These are phyloP conservation scores for Oceanodroma leucorhoa DNA, from an alignment of 2,797 vertebrate species.

Conservation along the genomic window DNA sequence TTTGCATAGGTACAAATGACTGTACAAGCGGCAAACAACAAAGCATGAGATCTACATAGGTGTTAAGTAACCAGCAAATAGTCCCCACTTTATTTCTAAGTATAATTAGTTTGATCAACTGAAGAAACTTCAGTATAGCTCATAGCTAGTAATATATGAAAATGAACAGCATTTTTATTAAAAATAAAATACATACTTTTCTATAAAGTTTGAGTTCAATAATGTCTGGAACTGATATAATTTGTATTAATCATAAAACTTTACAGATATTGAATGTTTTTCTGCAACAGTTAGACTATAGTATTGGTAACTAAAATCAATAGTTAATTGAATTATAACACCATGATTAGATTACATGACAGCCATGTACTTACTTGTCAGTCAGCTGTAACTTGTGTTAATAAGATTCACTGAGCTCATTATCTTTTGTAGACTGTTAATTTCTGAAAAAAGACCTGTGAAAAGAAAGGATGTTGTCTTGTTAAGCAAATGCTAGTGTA, in stretches of 20 bases:
- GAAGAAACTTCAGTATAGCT: background rate
- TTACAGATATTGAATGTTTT: background rate
- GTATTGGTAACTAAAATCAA: slow-evolving; percentile 31
- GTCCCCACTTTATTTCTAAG: background rate
- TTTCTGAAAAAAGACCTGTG: slow-evolving; percentile 31
- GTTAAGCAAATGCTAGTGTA: background rate
- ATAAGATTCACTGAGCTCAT: slow-evolving; percentile 56
- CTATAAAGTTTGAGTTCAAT: background rate
- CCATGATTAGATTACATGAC: slow-evolving; percentile 23
- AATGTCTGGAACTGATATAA: background rate
- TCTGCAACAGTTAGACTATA: background rate
- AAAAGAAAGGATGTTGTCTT: slow-evolving; percentile 32
- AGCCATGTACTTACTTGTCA: slow-evolving; percentile 43
- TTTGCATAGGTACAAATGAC: background rate
- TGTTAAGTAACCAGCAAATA: slow-evolving; percentile 28
- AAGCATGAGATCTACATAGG: background rate
- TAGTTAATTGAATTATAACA: slow-evolving; percentile 50
- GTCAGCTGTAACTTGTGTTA: slow-evolving; percentile 48
- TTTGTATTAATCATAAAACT: background rate
- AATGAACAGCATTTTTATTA: background rate
- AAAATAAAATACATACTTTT: background rate
- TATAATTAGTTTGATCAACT: background rate
- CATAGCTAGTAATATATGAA: background rate
- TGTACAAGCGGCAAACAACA: background rate
- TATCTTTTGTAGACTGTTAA: slow-evolving; percentile 51